These are phyloP conservation scores for Ophiodon elongatus DNA, from an alignment of 2,113 vertebrate genomes.

Conservation along the genomic window DNA sequence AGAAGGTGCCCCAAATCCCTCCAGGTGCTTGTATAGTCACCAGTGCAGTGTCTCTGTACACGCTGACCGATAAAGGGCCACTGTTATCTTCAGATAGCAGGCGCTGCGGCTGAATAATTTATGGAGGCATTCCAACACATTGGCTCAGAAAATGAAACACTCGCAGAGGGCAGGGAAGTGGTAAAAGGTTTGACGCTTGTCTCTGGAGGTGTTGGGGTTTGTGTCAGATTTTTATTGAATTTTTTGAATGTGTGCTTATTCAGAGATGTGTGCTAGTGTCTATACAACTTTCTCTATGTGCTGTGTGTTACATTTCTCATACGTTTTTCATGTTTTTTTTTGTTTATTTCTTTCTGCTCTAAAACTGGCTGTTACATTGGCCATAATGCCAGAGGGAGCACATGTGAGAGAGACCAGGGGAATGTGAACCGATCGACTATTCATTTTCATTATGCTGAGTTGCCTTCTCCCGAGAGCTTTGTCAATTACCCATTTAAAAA, in stretches of 20 bases:
- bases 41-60: conserved; percentile 58
- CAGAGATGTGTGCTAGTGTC: neutral
- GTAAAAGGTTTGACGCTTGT: conserved; percentile 37
- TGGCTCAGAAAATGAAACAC: conserved; percentile 42
- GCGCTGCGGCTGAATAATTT: conserved; percentile 76
- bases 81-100: conserved; percentile 76
- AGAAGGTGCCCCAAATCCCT: conserved; percentile 62
- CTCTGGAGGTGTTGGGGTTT: conserved; percentile 14
- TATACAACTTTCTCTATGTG: neutral
- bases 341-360: neutral
- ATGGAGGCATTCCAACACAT: conserved; percentile 73
- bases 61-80: conserved; percentile 67
- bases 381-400: conserved; percentile 19
- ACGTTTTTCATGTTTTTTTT: neutral
- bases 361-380: conserved; percentile 3
- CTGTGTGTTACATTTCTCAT: accelerated
- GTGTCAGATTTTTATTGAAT: neutral
- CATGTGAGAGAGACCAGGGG: conserved; percentile 7
- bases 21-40: conserved; percentile 61
- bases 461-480: conserved; percentile 33
- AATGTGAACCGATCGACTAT: conserved; percentile 48
- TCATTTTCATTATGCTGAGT: conserved; percentile 58
- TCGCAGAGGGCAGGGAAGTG: conserved; percentile 47
- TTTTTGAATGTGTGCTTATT: conserved; percentile 11
- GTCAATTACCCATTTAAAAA: conserved; percentile 55